phyloP scores from a whole-genome alignment of 2,797 vertebrate genomes.

The Catostomus latipinnis region DNA sequence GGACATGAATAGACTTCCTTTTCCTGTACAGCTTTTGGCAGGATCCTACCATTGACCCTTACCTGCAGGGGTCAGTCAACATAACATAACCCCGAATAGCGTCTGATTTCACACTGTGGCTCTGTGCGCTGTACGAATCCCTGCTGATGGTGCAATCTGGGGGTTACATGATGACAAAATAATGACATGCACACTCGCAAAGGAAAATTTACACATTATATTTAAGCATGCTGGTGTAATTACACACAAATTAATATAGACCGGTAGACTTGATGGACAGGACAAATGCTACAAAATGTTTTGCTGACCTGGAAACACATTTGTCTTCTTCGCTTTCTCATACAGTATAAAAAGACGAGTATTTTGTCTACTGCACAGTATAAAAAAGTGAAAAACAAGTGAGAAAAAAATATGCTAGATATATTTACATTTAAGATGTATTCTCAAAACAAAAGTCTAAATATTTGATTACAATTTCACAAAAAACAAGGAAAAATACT shows the following conservation, averaged over 20 bases:
- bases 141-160: conserved; percentile 59
- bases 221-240: conserved; percentile 16
- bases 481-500: too few species aligned
- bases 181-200: conserved; percentile 16
- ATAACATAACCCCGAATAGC: conserved; percentile 31
- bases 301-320: conserved; percentile 58
- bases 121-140: conserved; percentile 52
- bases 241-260: conserved; percentile 47
- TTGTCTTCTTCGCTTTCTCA: conserved; percentile 15
- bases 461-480: too few species aligned
- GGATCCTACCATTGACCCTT: conserved; percentile 57
- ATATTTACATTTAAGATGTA: too few species aligned
- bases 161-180: conserved; percentile 49
- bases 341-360: too few species aligned
- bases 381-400: too few species aligned
- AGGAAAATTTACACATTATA: not conserved
- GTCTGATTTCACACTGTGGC: conserved; percentile 48
- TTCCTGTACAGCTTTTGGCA: conserved; percentile 52
- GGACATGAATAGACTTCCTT: conserved; percentile 55
- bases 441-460: too few species aligned
- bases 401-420: too few species aligned
- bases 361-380: too few species aligned
- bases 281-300: conserved; percentile 60
- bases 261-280: conserved; percentile 55
- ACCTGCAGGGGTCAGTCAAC: conserved; percentile 55